These are phyloP conservation scores for Chiloscyllium punctatum DNA, from an alignment of 2,797 vertebrate genomes.

Conservation along the genomic window DNA sequence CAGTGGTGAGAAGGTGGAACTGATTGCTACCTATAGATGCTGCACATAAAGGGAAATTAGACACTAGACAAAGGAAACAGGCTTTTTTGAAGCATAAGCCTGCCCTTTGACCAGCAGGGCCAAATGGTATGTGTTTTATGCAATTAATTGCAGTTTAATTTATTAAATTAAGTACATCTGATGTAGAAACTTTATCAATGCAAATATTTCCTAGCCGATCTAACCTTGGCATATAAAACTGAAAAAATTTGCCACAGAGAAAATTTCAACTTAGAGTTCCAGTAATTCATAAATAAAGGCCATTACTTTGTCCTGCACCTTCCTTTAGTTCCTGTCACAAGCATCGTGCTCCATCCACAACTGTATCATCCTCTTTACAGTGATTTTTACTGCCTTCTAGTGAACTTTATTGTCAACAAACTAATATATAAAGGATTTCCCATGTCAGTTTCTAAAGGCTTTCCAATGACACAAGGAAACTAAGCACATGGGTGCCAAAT, in stretches of 20 bases:
- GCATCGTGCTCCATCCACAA: neutral
- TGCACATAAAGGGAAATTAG: neutral
- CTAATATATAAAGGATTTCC: neutral
- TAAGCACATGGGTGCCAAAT: neutral
- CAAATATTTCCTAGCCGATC: neutral
- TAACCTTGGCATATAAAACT: neutral
- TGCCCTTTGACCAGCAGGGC: neutral
- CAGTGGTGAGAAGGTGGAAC: neutral
- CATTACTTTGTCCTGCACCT: neutral
- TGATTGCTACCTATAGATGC: neutral
- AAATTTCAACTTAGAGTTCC: neutral
- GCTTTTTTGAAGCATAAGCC: neutral
- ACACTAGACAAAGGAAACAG: neutral
- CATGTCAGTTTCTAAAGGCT: neutral
- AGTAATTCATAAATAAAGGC: neutral
- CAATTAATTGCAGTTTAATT: neutral
- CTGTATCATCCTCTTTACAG: neutral
- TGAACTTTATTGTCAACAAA: neutral
- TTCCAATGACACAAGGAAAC: constrained; percentile 8
- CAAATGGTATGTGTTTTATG: neutral
- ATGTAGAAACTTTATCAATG: neutral
- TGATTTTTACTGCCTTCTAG: neutral
- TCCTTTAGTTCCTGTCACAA: neutral
- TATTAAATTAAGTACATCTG: neutral
- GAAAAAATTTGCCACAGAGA: neutral